phyloP scores from a whole-genome alignment of 2,113 vertebrate species.

The Dipodomys merriami region DNA sequence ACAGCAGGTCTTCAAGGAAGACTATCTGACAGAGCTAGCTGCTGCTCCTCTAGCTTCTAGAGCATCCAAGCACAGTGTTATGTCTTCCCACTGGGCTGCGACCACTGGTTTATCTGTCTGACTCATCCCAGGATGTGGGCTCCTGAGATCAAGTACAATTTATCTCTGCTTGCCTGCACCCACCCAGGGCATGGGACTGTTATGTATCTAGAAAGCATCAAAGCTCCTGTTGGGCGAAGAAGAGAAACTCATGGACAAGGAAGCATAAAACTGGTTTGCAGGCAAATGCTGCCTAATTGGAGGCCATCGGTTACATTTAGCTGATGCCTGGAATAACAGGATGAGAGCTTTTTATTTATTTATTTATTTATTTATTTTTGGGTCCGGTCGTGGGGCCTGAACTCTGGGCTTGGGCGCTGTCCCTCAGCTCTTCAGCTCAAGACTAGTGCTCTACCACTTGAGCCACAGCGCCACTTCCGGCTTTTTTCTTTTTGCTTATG shows the following conservation, averaged over 20 bases:
- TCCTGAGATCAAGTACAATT: neutral
- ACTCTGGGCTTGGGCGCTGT: too few relatives aligned
- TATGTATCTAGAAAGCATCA: neutral
- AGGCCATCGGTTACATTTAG: neutral
- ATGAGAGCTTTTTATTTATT: too few relatives aligned
- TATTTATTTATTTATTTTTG: too few relatives aligned
- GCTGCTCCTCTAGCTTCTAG: neutral
- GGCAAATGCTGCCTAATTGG: neutral
- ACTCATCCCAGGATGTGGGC: neutral
- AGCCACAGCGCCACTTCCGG: too few relatives aligned
- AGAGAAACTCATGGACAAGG: neutral
- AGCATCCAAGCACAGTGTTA: neutral
- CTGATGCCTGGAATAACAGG: neutral
- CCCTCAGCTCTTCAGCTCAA: too few relatives aligned
- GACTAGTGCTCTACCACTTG: too few relatives aligned
- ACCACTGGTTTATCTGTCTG: neutral
- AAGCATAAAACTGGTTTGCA: neutral
- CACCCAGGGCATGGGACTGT: too few relatives aligned
- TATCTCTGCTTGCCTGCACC: neutral
- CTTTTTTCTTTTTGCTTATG: too few relatives aligned
- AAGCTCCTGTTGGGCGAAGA: neutral
- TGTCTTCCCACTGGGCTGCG: neutral
- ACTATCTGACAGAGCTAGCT: neutral
- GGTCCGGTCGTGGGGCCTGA: too few relatives aligned
- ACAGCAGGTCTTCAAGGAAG: neutral